A percentile compares a stretch with the other conserved stretches of the same genome.
phyloP scores from a whole-genome alignment of 2,113 vertebrate species.

The Rhodinocichla rosea region DNA sequence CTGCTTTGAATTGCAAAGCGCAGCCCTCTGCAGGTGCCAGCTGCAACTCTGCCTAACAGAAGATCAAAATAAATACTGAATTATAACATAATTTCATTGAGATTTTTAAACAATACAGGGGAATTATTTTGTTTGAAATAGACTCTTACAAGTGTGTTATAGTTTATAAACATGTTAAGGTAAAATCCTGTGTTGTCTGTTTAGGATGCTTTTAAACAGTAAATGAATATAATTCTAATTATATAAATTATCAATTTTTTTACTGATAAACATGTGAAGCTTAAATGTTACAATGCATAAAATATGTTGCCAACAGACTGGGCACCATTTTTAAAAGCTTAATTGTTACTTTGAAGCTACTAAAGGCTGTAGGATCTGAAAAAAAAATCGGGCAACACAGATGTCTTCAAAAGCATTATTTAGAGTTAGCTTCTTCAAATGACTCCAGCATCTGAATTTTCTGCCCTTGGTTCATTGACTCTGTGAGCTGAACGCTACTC shows the following conservation, averaged over 20 bases:
- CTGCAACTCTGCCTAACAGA: background rate
- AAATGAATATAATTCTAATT: background rate
- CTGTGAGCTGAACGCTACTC: background rate
- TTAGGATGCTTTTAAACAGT: background rate
- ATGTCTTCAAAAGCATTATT: background rate
- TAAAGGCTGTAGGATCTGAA: background rate
- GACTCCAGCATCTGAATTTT: background rate
- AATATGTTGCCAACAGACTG: background rate
- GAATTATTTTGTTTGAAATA: background rate
- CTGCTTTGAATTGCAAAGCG: background rate
- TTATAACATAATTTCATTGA: background rate
- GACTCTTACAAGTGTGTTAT: background rate
- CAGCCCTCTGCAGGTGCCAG: background rate
- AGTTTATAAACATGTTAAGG: background rate
- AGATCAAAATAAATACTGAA: background rate
- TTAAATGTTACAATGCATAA: background rate
- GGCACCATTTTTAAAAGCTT: background rate
- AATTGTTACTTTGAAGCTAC: background rate
- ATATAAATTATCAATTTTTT: background rate
- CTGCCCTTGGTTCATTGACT: background rate
- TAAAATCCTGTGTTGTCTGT: background rate
- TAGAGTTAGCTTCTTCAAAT: conserved; percentile 20
- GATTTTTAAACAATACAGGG: background rate
- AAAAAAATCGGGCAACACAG: background rate
- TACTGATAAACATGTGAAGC: background rate